phyloP scores from a whole-genome alignment of 1,140 invertebrate species.

The Drosophila pectinifera region DNA sequence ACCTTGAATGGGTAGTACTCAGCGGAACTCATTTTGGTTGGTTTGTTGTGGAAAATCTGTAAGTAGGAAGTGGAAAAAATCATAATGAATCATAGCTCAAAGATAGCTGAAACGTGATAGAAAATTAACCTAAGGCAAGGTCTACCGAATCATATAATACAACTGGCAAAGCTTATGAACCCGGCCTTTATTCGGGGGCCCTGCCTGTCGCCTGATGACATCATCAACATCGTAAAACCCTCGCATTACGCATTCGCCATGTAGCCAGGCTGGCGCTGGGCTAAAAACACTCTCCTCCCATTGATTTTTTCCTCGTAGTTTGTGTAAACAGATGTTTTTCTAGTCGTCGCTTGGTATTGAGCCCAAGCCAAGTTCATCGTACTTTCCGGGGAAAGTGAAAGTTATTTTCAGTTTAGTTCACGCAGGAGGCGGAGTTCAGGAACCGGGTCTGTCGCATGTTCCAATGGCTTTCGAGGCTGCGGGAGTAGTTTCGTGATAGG shows the following conservation, averaged over 20 bases:
- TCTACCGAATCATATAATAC: too few species aligned
- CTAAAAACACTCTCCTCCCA: conserved; percentile 23
- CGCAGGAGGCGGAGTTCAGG: background rate
- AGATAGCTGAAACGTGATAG: conserved; percentile 20
- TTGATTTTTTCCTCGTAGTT: conserved; percentile 48
- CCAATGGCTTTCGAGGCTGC: conserved; percentile 13
- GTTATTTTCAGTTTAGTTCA: conserved; percentile 55
- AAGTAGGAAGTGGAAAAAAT: conserved; percentile 45
- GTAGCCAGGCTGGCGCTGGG: conserved; percentile 58
- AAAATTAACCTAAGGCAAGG: conserved; percentile 43
- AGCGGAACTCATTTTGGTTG: conserved; percentile 81
- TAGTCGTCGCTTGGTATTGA: conserved; percentile 15
- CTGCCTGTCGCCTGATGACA: conserved; percentile 55
- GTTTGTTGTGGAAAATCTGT: conserved; percentile 60
- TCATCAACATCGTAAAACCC: conserved; percentile 50
- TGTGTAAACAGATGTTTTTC: conserved; percentile 40
- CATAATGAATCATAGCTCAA: conserved; percentile 45
- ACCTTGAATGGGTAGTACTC: conserved; percentile 85
- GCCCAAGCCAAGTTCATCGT: conserved; percentile 49
- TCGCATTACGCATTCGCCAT: conserved; percentile 53
- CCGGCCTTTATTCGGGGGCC: conserved; percentile 9
- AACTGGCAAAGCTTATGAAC: conserved; percentile 17
- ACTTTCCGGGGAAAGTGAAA: conserved; percentile 60
- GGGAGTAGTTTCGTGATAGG: conserved; percentile 33
- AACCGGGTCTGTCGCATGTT: conserved; percentile 36